Conservation (phyloP, 2,797 vertebrate species). For the Cossypha niveicapilla region DNA sequence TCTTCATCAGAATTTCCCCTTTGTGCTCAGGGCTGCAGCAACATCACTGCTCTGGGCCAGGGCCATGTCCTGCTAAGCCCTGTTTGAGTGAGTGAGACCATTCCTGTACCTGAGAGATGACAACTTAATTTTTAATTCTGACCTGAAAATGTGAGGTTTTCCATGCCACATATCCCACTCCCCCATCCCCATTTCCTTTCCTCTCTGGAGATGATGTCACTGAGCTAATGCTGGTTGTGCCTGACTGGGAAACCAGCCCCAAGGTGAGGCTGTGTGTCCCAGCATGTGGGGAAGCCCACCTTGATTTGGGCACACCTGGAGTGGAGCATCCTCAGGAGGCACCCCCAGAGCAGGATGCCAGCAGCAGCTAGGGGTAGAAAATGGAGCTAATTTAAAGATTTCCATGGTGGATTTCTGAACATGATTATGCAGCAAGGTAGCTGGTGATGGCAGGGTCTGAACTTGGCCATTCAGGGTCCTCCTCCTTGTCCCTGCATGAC, state of each 20-base stretch:
- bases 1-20: constrained; percentile 6
- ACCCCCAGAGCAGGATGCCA: background rate
- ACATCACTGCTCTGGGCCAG: background rate
- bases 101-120: background rate
- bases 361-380: background rate
- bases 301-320: background rate
- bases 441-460: background rate
- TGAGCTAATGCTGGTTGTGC: background rate
- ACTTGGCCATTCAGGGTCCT: background rate
- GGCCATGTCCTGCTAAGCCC: background rate
- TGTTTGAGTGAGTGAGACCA: background rate
- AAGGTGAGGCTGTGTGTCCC: rapidly evolving
- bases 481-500: background rate
- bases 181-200: rapidly evolving
- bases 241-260: background rate
- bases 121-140: constrained; percentile 1
- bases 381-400: background rate
- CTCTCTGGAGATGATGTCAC: background rate
- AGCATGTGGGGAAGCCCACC: rapidly evolving
- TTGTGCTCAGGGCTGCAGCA: background rate
- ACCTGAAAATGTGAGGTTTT: background rate
- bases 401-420: background rate
- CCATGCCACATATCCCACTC: rapidly evolving
- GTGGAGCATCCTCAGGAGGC: background rate
- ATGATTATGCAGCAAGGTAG: background rate